Base-by-base conservation (phyloP, 2,888 invertebrate genomes). In the Ennomos fuscantarius region DNA sequence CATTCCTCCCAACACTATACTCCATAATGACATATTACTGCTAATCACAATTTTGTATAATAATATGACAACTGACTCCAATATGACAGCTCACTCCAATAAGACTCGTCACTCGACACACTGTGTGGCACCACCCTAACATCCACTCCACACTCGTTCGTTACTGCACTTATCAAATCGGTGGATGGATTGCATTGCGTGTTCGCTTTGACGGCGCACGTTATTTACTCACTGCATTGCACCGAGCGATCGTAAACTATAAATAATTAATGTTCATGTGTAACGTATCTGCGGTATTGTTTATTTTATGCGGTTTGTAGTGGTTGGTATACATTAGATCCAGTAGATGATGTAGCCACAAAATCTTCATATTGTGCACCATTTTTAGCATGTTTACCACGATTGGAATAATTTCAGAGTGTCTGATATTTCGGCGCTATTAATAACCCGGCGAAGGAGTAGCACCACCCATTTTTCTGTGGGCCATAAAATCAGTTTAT, bases 151-250 rank as follows among this genome's bases (percentile, higher is more conserved):
- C 24, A 24, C 24, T 24, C 72, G 63, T 62, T 24, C 60, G 64
- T 73, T 69, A 76, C 64, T 75, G 80, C 79, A 81, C 78, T 79
- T 78, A 81, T 82, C 81, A 82, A 82, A 81, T 71, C 67, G 58
- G 40, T 72, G 74, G 72, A 79, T 71, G 75, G 76, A 79, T 79
- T 68, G 74, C 74, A 64, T 83, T 65, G 82, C 81, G 78, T 83
- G 83, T 72, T 68, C 70, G 66, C 67, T 75, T 70, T 71, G 78
- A 81, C 79, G 72, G 70, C 66, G 64, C 60, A 58, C 70, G 64
- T 65, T 65, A 63, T 65, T 63, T 62, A 62, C 61, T 59, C 63
- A 66, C 60, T 65, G 66, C 70, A 65, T 62, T 60, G 65, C 70
- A 60, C 54, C 60, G 65, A 51, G 54, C 51, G 57, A 40, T 66